Conservation (phyloP, 2,888 invertebrate genomes). For the Tipula unca region DNA sequence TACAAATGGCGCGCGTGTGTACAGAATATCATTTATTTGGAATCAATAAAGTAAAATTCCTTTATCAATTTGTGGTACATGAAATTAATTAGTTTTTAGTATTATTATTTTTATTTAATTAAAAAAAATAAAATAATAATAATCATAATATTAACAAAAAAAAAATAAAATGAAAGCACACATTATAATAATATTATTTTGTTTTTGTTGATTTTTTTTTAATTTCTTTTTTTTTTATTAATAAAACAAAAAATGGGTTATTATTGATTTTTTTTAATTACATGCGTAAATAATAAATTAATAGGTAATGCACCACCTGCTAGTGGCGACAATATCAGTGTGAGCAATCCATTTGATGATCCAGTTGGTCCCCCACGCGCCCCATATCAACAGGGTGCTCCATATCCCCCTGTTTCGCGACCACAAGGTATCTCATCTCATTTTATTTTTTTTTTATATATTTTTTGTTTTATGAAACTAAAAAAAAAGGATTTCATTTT, state of each 20-base stretch:
- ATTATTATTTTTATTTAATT: constrained; percentile 14
- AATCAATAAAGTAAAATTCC: constrained; percentile 4
- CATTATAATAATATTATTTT: background rate
- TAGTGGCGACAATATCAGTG: constrained; percentile 67
- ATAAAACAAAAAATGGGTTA: constrained; percentile 19
- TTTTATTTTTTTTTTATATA: constrained; percentile 24
- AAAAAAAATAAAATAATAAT: constrained; percentile 17
- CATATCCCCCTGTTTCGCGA: constrained; percentile 42
- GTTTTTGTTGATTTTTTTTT: background rate
- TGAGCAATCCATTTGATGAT: constrained; percentile 82
- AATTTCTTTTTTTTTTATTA: background rate
- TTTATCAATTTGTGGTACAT: constrained; percentile 8
- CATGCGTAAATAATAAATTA: constrained; percentile 21
- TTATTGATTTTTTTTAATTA: constrained; percentile 19
- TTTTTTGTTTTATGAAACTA: constrained; percentile 16
- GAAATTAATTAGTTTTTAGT: constrained; percentile 14
- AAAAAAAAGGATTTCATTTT: constrained; percentile 20
- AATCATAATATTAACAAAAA: constrained; percentile 15
- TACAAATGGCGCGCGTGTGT: background rate
- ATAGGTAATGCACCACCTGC: constrained; percentile 37
- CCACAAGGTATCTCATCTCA: constrained; percentile 37
- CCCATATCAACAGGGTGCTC: constrained; percentile 40
- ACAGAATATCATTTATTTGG: background rate
- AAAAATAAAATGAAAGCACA: background rate
- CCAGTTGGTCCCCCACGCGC: constrained; percentile 35